These are phyloP conservation scores for Solea senegalensis DNA, from an alignment of 2,113 vertebrate species.

Conservation along the genomic window DNA sequence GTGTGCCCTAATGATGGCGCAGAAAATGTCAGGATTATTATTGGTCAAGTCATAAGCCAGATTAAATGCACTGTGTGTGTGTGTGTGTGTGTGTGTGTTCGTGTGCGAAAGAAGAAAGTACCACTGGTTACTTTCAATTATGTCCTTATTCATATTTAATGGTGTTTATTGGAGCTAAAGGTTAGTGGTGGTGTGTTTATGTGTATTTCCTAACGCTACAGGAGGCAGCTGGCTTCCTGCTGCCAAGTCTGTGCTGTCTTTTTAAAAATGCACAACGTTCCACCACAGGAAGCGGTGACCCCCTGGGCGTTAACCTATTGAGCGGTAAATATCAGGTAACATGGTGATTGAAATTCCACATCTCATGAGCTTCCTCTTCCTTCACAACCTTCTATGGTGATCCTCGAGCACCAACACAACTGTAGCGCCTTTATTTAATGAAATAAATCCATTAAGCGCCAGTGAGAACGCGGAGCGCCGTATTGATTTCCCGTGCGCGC, in stretches of 20 bases:
- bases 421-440: constrained; percentile 28
- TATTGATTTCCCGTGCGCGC: constrained; percentile 17
- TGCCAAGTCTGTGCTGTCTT: constrained; percentile 73
- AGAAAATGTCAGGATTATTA: constrained; percentile 76
- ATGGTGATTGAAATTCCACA: constrained; percentile 60
- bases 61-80: constrained; percentile 29
- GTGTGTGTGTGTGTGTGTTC: constrained; percentile 21
- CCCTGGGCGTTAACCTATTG: constrained; percentile 79
- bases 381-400: constrained; percentile 25
- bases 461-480: not conserved
- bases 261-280: constrained; percentile 79
- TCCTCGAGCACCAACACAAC: constrained; percentile 9
- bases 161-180: constrained; percentile 83
- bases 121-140: constrained; percentile 83
- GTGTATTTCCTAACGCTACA: constrained; percentile 69
- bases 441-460: constrained; percentile 28
- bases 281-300: constrained; percentile 74
- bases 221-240: constrained; percentile 69
- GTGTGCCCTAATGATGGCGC: constrained; percentile 35
- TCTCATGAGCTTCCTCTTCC: constrained; percentile 27
- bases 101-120: constrained; percentile 46
- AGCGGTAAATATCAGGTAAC: constrained; percentile 82
- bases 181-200: constrained; percentile 76
- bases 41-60: constrained; percentile 23
- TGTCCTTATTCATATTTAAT: constrained; percentile 86